These are phyloP conservation scores for Sinocyclocheilus grahami DNA, from an alignment of 2,113 vertebrate species.

Conservation along the genomic window DNA sequence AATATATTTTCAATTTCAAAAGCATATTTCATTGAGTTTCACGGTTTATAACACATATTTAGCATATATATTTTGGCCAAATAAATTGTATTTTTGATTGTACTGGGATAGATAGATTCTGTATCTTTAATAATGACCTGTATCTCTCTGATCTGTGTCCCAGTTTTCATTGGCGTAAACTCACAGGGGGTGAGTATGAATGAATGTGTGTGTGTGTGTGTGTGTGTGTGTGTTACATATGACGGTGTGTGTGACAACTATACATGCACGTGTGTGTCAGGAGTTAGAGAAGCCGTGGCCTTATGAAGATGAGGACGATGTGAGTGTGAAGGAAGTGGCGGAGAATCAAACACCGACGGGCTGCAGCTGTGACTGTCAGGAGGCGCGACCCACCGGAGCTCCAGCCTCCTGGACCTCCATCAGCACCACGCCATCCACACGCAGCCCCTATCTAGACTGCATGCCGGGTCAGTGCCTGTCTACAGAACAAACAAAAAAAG, in stretches of 20 bases:
- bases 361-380: conserved; percentile 88
- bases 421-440: conserved; percentile 57
- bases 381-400: conserved; percentile 62
- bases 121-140: neutral
- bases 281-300: conserved; percentile 34
- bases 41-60: too few species aligned
- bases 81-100: neutral
- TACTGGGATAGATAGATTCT: neutral
- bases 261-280: neutral
- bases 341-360: conserved; percentile 79
- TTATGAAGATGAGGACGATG: conserved; percentile 53
- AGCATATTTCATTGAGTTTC: too few species aligned
- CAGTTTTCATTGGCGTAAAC: conserved; percentile 63
- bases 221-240: neutral
- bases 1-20: too few species aligned
- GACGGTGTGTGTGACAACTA: neutral
- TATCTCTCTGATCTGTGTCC: neutral
- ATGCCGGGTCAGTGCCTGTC: conserved; percentile 84
- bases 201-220: neutral
- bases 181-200: conserved; percentile 70
- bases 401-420: conserved; percentile 56
- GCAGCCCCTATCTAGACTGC: conserved; percentile 73
- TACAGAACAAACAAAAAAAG: neutral
- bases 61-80: too few species aligned
- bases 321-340: conserved; percentile 75